These are phyloP conservation scores for Hololepta plana DNA, from an alignment of 2,888 invertebrate species.

Conservation along the genomic window DNA sequence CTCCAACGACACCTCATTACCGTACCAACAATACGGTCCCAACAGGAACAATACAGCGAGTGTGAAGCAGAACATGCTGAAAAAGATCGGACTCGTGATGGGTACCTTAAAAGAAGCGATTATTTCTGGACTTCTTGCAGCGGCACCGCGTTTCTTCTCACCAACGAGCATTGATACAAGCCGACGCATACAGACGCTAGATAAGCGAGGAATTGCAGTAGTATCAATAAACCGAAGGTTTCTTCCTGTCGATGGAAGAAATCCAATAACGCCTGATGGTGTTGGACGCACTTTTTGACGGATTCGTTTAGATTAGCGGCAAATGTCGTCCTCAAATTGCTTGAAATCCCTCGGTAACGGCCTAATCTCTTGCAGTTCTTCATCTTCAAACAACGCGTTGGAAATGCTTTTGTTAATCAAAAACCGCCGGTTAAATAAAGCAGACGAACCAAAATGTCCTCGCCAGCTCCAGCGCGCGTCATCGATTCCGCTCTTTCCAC, in stretches of 20 bases:
- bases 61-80: slow-evolving; percentile 11
- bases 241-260: slow-evolving; percentile 9
- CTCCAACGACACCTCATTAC: slow-evolving; percentile 13
- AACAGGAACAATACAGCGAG: slow-evolving; percentile 12
- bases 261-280: slow-evolving; percentile 10
- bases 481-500: slow-evolving; percentile 7
- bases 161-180: slow-evolving; percentile 11
- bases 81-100: slow-evolving; percentile 10
- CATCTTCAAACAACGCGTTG: slow-evolving; percentile 2
- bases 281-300: slow-evolving; percentile 6
- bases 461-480: slow-evolving; percentile 4
- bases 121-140: too few species aligned
- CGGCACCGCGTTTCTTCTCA: too few species aligned
- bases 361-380: slow-evolving; percentile 4
- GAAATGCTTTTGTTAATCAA: not conserved
- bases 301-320: too few species aligned
- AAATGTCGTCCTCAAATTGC: too few species aligned
- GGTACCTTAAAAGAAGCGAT: slow-evolving; percentile 6
- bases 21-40: slow-evolving; percentile 13
- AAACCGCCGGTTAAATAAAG: too few species aligned
- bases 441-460: not conserved
- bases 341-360: too few species aligned
- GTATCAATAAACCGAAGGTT: slow-evolving; percentile 8
- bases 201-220: slow-evolving; percentile 10
- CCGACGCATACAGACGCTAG: slow-evolving; percentile 9